phyloP scores from a whole-genome alignment of 2,888 invertebrate genomes.

The Rhopalosiphum nymphaeae region DNA sequence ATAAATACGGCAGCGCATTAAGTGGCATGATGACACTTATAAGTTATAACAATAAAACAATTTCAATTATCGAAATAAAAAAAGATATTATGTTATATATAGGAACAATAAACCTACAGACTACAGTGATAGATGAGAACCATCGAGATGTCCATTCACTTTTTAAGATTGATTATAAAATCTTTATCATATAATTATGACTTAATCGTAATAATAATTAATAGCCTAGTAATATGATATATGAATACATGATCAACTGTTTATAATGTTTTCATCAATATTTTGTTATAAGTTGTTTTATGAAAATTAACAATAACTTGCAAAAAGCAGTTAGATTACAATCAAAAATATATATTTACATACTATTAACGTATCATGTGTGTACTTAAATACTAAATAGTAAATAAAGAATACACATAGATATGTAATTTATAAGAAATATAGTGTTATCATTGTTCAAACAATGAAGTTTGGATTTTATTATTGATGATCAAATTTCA shows the following conservation, averaged over 20 bases:
- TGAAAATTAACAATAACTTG: background rate
- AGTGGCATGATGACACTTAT: background rate
- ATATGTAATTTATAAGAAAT: background rate
- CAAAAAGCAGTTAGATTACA: background rate
- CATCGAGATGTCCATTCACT: background rate
- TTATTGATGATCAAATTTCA: background rate
- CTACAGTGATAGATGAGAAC: background rate
- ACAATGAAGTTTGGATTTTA: background rate
- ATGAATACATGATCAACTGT: background rate
- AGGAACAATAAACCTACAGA: background rate
- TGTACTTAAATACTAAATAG: background rate
- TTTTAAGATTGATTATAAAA: background rate
- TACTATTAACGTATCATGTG: background rate
- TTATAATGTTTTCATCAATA: background rate
- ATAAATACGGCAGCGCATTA: background rate
- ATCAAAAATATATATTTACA: background rate
- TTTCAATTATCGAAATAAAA: background rate
- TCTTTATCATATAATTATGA: background rate
- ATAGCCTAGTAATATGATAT: background rate
- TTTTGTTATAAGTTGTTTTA: background rate
- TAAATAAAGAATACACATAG: background rate
- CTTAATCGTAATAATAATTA: background rate
- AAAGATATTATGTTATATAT: background rate
- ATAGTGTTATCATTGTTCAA: background rate
- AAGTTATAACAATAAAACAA: background rate